Evolutionary conservation across 2,888 invertebrate species (phyloP), one percentile per base, ranked within the genome.

Genomic region (Zhuqinia jingwanae): DNA sequence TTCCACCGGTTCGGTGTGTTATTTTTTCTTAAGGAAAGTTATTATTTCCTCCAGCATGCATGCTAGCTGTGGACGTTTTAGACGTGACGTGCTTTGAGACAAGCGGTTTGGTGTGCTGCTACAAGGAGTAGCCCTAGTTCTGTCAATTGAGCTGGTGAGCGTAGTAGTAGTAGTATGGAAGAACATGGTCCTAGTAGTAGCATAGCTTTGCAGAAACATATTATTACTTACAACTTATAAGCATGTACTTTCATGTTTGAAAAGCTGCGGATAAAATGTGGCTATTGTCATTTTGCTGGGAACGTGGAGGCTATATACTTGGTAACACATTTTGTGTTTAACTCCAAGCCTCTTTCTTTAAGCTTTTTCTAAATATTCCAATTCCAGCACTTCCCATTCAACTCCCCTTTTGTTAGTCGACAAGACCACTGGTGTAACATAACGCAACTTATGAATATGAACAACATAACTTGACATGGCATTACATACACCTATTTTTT

Each of bases 1-100:
- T 86, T 86, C 80, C 60, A 80, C 85, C 85, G 85, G 80, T 80
- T 79, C 79, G 79, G 85, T 22, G 73, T 53, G 79, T 75, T 83
- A 8, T 36, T n/a, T n/a, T n/a, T 79, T 80, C 70, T 80, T 75
- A 75, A 86, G 85, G 36, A 75, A 27, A 25, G 80, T 79, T 85
- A 79, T 63, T 85, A 36, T 86, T 85, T 85, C 85, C 73, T 85
- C 76, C 84, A 80, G 80, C 45, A 53, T 36, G 80, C 45, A 53
- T 36, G 20, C 36, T 36, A 20, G 50, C 53, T 36, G 30, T n/a
- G 42, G 20, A 27, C 17, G 36, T 50, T 25, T 25, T 36, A 45
- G 60, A 77, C 77, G 60, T 77, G 77, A 77, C 77, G 60, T 5
- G 60, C n/a, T 58, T 45, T 17, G 20, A 36, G 58, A 30, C 2